phyloP scores from a whole-genome alignment of 2,888 invertebrate genomes.

The Amphipyra tragopoginis region DNA sequence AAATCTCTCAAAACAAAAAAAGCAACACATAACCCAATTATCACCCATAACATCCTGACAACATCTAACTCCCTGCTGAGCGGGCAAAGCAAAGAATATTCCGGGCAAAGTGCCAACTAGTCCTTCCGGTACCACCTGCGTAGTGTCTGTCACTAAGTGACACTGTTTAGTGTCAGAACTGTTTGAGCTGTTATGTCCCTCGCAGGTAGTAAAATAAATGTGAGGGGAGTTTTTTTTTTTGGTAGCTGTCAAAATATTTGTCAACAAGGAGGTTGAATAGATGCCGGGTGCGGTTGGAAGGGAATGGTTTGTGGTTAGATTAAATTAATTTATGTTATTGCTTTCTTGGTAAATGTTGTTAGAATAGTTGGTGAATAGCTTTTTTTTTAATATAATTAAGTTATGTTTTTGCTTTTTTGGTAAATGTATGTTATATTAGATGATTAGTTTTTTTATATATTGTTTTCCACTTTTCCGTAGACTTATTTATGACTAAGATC shows the following conservation, averaged over 20 bases:
- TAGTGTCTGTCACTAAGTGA: slow-evolving; percentile 40
- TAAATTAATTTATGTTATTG: slow-evolving; percentile 1
- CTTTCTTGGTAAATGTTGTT: too few relatives aligned
- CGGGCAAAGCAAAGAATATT: slow-evolving; percentile 8
- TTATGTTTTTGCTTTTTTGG: too few relatives aligned
- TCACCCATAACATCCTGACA: slow-evolving; percentile 16
- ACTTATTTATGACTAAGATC: too few relatives aligned
- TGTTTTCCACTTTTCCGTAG: too few relatives aligned
- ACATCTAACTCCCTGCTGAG: slow-evolving; percentile 31
- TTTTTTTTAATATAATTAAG: too few relatives aligned
- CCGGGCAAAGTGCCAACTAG: slow-evolving; percentile 40
- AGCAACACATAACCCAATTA: slow-evolving; percentile 30
- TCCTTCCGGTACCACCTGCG: slow-evolving; percentile 46
- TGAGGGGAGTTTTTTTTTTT: slow-evolving; percentile 19
- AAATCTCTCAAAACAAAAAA: slow-evolving; percentile 14
- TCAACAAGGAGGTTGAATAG: slow-evolving; percentile 27
- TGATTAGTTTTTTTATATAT: too few relatives aligned
- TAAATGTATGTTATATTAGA: too few relatives aligned
- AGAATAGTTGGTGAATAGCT: too few relatives aligned
- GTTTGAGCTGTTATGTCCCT: slow-evolving; percentile 7
- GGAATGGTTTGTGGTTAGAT: slow-evolving; percentile 11
- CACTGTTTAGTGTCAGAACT: slow-evolving; percentile 40
- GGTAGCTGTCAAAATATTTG: slow-evolving; percentile 29
- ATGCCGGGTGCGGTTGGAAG: slow-evolving; percentile 20
- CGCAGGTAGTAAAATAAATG: slow-evolving; percentile 34